These are phyloP conservation scores for Drosophila persimilis DNA, from an alignment of 1,140 invertebrate genomes.

Conservation along the genomic window DNA sequence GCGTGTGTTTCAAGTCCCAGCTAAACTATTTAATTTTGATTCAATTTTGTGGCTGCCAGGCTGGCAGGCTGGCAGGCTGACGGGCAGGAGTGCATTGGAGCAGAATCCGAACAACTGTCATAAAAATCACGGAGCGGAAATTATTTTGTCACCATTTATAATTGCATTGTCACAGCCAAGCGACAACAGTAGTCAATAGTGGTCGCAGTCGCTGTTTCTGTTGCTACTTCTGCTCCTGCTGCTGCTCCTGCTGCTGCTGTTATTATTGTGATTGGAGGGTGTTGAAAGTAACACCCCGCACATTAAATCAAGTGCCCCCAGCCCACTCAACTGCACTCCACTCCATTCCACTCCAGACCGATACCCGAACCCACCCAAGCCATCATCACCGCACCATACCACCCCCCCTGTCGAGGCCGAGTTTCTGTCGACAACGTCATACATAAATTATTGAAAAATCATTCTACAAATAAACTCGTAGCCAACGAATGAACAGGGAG, in stretches of 20 bases:
- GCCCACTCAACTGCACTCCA: not conserved
- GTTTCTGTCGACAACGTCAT: constrained; percentile 57
- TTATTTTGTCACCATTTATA: constrained; percentile 83
- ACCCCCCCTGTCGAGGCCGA: not conserved
- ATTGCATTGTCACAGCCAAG: constrained; percentile 80
- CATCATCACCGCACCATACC: not conserved
- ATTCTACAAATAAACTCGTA: constrained; percentile 77
- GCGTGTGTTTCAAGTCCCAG: not conserved
- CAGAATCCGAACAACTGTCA: constrained; percentile 76
- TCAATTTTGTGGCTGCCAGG: constrained; percentile 50
- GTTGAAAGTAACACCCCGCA: constrained; percentile 78
- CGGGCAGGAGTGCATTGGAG: constrained; percentile 50
- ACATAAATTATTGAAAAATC: constrained; percentile 82
- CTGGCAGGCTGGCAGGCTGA: not conserved
- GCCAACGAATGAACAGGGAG: constrained; percentile 13
- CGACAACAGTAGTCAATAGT: constrained; percentile 51
- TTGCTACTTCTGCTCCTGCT: constrained; percentile 14
- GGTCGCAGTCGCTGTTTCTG: constrained; percentile 14
- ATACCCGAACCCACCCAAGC: not conserved
- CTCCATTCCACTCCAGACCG: not conserved
- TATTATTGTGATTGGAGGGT: constrained; percentile 77
- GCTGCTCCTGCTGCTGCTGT: constrained; percentile 34
- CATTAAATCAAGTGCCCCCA: constrained; percentile 76
- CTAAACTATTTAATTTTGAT: constrained; percentile 74
- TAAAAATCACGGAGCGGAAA: constrained; percentile 82